Evolutionary conservation across 2,113 vertebrate genomes (phyloP), one percentile per base, ranked within the genome.

Genomic region (Calyptommatus sinebrachiatus): DNA sequence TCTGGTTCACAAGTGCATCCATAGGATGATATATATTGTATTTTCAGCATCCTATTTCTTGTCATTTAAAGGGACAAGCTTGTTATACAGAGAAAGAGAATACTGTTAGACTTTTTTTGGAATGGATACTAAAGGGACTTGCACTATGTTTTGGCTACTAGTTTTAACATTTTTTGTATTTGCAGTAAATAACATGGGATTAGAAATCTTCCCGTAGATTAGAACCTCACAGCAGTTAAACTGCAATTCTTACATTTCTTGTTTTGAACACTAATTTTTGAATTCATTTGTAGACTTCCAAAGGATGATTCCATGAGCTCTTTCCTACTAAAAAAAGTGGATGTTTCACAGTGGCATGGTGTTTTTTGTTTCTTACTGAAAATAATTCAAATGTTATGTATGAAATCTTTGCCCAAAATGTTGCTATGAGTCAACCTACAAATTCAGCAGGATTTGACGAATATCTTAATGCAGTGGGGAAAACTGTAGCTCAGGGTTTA

Each of bases 1-100:
- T 73, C 90, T 88, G 89, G 69, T 88, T 89, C 66, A 81, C 57
- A 74, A 21, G 21, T 66, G 77, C 73, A 79, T 82, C 78, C 67
- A 82, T 77, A 79, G 72, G 21, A 71, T 66, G 71, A 71, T 65
- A 71, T 66, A 79, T 82, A 41, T 73, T 84, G 60, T 22, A 61
- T 63, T 35, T 66, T 60, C 73, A 26, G 29, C 46, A 53, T 41
- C 60, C 31, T 50, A 29, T 80, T 29, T 73, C 22, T 31, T 73
- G 45, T 53, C 61, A 65, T 35, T 50, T 35, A 71, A 78, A 78
- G 22, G 45, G 50, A 78, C 24, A 22, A 72, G 46, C 8, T 24
- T 67, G 53, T 50, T 62, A 53, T 53, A 7, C 31, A 73, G 18
- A 79, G 46, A 26, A 66, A 66, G 63, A 66, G 5, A 71, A n/a